A percentile compares a stretch with the other conserved stretches of the same genome.
These are phyloP conservation scores for Parauchenoglanis punctatus DNA, from an alignment of 2,797 vertebrate species.

Conservation along the genomic window DNA sequence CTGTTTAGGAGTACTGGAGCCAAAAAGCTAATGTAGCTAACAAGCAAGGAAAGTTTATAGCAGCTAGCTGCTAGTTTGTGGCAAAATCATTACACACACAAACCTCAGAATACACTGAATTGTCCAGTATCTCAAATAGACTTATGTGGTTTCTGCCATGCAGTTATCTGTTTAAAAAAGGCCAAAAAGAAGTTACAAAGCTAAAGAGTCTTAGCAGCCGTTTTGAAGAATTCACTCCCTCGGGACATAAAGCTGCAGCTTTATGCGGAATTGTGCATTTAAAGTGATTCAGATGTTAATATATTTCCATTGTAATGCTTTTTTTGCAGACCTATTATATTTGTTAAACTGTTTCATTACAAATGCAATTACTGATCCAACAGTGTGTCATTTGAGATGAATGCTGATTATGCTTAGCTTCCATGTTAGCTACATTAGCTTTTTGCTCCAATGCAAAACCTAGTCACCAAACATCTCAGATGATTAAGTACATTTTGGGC, in stretches of 20 bases:
- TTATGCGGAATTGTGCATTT: slow-evolving; percentile 11
- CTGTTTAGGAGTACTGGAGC: not conserved
- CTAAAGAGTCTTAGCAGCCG: not conserved
- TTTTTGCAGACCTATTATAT: not conserved
- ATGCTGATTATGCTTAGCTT: not conserved
- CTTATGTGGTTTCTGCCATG: not conserved
- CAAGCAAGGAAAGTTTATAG: not conserved
- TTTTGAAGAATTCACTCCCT: not conserved
- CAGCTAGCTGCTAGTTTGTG: not conserved
- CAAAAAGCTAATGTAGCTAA: slow-evolving; percentile 18
- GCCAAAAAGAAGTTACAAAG: not conserved
- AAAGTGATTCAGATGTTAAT: not conserved
- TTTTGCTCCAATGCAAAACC: not conserved
- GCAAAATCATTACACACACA: not conserved
- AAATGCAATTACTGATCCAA: not conserved
- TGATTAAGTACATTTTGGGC: not conserved
- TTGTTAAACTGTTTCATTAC: not conserved
- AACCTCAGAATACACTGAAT: not conserved
- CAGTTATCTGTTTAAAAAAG: not conserved
- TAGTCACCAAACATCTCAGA: not conserved
- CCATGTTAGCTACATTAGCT: not conserved
- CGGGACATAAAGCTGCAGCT: slow-evolving; percentile 1
- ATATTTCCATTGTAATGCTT: not conserved
- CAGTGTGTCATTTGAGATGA: not conserved
- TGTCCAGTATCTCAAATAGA: not conserved